Base-by-base conservation (phyloP, 2,888 invertebrate species). In the Pseudococcus viburni region DNA sequence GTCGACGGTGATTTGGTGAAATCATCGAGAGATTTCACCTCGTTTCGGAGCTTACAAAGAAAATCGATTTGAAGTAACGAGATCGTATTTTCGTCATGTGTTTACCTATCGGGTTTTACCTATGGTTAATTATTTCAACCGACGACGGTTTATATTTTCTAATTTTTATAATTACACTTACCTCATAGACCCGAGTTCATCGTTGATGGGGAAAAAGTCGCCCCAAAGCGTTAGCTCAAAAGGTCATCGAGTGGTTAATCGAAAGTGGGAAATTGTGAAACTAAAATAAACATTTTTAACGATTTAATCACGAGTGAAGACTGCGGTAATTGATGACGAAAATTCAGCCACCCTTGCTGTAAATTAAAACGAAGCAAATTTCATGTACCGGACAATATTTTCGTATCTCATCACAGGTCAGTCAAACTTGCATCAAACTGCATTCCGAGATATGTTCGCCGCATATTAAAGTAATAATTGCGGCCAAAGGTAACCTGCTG, bases 401-500 rank as follows among this genome's bases (percentile, higher is more conserved):
- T 51, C 11, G 15, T 15, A 15, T 51, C 64, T 64, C 64, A 22
- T 64, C 64, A 22, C 22, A 64, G 64, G 64, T 64, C 64, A 64
- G 64, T 64, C 64, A 22, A 64, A 64, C 64, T 64, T 64, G 64
- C 64, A 64, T 64, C 64, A 22, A 64, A 64, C 64, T 64, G 64
- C 64, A 64, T 64, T 64, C 64, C 22, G 19, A 64, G 12, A 22
- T 64, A 64, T 12, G 11, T 22, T 22, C 11, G 64, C 64, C 64
- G 64, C 64, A 12, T 64, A 22, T 64, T 64, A 64, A 64, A 22
- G 64, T 64, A 22, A 64, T 64, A 64, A 64, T 64, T 22, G 64
- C 64, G 22, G 64, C 64, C 64, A 64, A 64, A 64, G 64, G 64
- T 64, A 64, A 64, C 64, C 64, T 64, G 64, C 64, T 64, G 64